Evolutionary conservation across 2,888 invertebrate species (phyloP).

Genomic region (Lapara coniferarum): DNA sequence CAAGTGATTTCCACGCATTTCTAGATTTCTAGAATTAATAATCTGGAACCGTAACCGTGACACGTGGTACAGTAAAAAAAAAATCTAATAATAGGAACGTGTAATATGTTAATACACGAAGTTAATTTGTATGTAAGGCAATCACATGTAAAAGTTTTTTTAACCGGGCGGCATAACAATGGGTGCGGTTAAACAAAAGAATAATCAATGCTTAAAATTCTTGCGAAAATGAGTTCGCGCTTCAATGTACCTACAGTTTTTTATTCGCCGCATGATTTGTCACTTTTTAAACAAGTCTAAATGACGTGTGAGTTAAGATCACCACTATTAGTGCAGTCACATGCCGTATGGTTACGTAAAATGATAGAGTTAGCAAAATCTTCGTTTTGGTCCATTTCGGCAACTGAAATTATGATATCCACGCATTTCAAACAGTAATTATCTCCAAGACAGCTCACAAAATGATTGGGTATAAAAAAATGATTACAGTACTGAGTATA

Average conservation of each 20-base stretch:
- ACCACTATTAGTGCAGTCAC: neutral
- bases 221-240: conserved; percentile 19
- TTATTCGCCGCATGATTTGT: neutral
- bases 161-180: conserved; percentile 18
- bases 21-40: neutral
- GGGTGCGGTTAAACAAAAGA: conserved; percentile 23
- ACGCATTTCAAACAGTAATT: too few species aligned
- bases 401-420: too few species aligned
- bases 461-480: too few species aligned
- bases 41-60: too few species aligned
- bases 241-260: conserved; percentile 4
- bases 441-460: too few species aligned
- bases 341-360: too few species aligned
- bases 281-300: neutral
- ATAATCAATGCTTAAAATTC: conserved; percentile 21
- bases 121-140: conserved; percentile 24
- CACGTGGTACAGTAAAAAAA: conserved; percentile 13
- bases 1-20: too few species aligned
- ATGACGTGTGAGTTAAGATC: neutral
- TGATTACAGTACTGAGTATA: too few species aligned
- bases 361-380: too few species aligned
- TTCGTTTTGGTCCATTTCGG: too few species aligned
- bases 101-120: conserved; percentile 16
- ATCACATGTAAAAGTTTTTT: conserved; percentile 22
- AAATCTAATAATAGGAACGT: conserved; percentile 1